Evolutionary conservation across 2,797 vertebrate species (phyloP), one percentile per base, ranked within the genome.

Genomic region (Perdix hodgsoniae): DNA sequence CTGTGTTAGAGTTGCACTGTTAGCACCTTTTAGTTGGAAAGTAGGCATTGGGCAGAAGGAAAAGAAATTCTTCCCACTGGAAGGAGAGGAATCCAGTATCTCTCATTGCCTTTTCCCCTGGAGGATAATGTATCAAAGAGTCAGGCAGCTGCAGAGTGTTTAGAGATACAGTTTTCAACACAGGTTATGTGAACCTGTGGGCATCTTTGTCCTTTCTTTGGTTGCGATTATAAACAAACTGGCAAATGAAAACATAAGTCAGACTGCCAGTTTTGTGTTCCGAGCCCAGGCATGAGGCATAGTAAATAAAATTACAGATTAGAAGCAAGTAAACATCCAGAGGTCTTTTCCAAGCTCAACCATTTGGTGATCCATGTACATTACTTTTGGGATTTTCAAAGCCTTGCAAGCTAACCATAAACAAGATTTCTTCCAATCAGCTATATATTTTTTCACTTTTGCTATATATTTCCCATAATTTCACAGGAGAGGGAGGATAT

Each of bases 1-100:
- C 85, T 92, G 88, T 77, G 90, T 82, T 76, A 91, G 90, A 91
- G 85, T 76, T 93, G 56, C 56, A 52, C 56, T 15, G 49, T 91
- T 73, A 64, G 24, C 1, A 3, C 16, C 60, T 83, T 88, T 90
- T 82, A 90, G 52, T 83, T 75, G 67, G 83, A 94, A 88, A 94
- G 67, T 24, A 90, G 35, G 78, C 50, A 3, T 4, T 52, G 45
- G 50, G 39, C 14, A 40, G 52, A 95, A 85, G 52, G 22, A 86
- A 13, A 11, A 81, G 42, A 79, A 66, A 78, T 0, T 0, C 35
- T 17, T 40, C 83, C 52, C 8, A 0, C 2, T 2, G 63, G 45
- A 56, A 70, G 54, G 56, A 89, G 44, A 49, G 31, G 67, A 82
- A 86, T 90, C 71, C 59, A 6, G 31, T 23, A 64, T 50, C 52